Conservation (phyloP, 2,888 invertebrate genomes). For the Caenorhabditis zanzibari region DNA sequence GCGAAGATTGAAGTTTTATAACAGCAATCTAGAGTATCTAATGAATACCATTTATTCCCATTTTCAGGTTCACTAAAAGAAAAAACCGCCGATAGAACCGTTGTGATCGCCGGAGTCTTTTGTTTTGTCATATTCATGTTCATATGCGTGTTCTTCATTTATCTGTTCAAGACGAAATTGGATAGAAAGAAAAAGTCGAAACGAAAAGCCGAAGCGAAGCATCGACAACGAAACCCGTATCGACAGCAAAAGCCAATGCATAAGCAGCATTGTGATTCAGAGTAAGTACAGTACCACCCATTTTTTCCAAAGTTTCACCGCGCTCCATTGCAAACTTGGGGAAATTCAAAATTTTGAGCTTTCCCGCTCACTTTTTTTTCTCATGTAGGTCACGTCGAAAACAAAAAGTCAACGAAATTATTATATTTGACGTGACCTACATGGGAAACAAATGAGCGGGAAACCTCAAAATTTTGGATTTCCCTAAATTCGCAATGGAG, state of each 20-base stretch:
- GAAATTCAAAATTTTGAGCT: too few relatives aligned
- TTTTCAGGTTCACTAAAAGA: constrained; percentile 77
- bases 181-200: constrained; percentile 77
- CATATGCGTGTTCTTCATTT: constrained; percentile 80
- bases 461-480: too few relatives aligned
- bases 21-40: background rate
- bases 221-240: constrained; percentile 68
- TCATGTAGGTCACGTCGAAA: too few relatives aligned
- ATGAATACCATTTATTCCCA: background rate
- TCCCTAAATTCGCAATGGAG: too few relatives aligned
- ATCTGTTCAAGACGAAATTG: constrained; percentile 81
- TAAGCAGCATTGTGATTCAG: constrained; percentile 52
- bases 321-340: too few relatives aligned
- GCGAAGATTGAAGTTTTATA: too few relatives aligned
- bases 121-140: constrained; percentile 80
- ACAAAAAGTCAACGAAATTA: too few relatives aligned
- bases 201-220: constrained; percentile 54
- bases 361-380: too few relatives aligned
- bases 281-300: constrained; percentile 34
- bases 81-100: constrained; percentile 76
- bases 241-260: constrained; percentile 69
- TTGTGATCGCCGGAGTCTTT: constrained; percentile 78
- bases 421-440: too few relatives aligned
- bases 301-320: too few relatives aligned
- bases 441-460: too few relatives aligned